Evolutionary conservation across 2,113 vertebrate species (phyloP).

Genomic region (Anser cygnoides): DNA sequence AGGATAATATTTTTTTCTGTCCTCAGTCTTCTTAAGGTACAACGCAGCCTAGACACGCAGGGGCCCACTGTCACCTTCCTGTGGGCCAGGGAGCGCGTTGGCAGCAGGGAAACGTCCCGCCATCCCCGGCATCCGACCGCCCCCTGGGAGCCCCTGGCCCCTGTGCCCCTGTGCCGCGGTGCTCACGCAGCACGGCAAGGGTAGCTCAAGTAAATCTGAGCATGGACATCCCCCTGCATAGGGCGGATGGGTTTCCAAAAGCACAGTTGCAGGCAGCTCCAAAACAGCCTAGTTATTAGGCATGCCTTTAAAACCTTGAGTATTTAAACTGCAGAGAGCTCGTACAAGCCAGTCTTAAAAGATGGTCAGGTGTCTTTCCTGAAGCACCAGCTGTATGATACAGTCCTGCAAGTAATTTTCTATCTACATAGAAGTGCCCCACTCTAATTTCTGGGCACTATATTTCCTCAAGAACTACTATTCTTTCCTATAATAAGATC

Average conservation of each 20-base stretch:
- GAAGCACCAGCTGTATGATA: neutral
- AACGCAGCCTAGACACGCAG: rapidly evolving
- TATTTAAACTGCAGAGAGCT: neutral
- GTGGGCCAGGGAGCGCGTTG: rapidly evolving
- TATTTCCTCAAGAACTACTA: neutral
- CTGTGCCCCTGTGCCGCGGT: too few relatives aligned
- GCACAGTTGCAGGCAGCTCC: neutral
- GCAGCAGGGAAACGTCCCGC: neutral
- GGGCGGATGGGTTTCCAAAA: neutral
- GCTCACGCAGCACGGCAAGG: too few relatives aligned
- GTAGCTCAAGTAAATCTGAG: neutral
- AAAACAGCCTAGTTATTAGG: rapidly evolving
- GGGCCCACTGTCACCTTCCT: rapidly evolving
- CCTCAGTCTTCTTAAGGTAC: neutral
- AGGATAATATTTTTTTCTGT: neutral
- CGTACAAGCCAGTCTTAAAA: neutral
- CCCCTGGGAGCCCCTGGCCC: too few relatives aligned
- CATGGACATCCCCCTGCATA: rapidly evolving
- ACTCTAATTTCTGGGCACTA: neutral
- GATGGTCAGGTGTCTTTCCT: neutral
- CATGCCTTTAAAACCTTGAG: neutral
- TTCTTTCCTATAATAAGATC: neutral
- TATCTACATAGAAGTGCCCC: neutral
- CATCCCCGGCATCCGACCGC: too few relatives aligned
- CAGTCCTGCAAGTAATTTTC: neutral